Conservation (phyloP, 1,140 invertebrate species). For the Steinernema feltiae region DNA sequence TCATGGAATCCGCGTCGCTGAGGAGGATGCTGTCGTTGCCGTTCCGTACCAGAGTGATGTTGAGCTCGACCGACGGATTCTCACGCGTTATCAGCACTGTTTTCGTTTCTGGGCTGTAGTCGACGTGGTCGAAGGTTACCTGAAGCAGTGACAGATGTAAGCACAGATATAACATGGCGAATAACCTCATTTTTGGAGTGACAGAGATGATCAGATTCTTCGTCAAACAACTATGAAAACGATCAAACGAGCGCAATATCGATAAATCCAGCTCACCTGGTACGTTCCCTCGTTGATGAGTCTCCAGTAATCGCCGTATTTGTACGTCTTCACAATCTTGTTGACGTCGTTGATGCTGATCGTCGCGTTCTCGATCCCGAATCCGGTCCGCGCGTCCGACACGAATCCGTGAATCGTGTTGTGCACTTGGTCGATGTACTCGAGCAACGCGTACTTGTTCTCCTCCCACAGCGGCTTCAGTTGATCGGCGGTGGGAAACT, state of each 20-base stretch:
- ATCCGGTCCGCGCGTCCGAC: constrained; percentile 68
- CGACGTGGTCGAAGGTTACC: constrained; percentile 41
- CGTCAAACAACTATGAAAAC: no score
- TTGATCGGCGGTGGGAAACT: constrained; percentile 72
- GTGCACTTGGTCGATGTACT: constrained; percentile 79
- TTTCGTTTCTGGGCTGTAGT: constrained; percentile 37
- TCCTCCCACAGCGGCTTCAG: constrained; percentile 77
- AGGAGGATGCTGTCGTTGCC: background rate
- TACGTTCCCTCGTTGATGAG: constrained; percentile 80
- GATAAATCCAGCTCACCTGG: constrained; percentile 65
- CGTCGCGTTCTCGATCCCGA: constrained; percentile 67
- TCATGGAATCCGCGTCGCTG: background rate
- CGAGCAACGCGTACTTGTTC: constrained; percentile 75
- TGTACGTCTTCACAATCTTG: constrained; percentile 68
- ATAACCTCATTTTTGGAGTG: no score
- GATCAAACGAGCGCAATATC: no score
- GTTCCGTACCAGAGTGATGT: constrained; percentile 26
- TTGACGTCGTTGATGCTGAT: constrained; percentile 67
- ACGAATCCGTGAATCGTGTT: constrained; percentile 80
- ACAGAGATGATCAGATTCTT: no score
- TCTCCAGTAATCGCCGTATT: constrained; percentile 83
- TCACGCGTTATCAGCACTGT: constrained; percentile 28
- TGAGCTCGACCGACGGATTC: constrained; percentile 29
- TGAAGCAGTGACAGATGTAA: no score
- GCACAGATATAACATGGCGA: no score